These are phyloP conservation scores for Neuroscelio doddi DNA, from an alignment of 2,888 invertebrate genomes.

Conservation along the genomic window DNA sequence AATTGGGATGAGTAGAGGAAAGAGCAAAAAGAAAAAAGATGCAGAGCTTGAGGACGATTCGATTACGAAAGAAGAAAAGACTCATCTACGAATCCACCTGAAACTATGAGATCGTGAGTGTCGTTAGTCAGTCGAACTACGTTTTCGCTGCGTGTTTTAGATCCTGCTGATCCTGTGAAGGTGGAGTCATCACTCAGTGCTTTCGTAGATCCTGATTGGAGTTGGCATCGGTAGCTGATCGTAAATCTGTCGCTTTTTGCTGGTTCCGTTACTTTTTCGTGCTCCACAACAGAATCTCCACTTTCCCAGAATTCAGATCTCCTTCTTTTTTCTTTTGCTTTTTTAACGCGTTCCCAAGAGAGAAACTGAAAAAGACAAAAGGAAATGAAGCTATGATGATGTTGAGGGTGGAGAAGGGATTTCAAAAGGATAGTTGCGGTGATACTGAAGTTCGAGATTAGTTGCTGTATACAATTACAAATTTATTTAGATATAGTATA, in stretches of 20 bases:
- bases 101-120: conserved; percentile 35
- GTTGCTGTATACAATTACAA: too few species aligned
- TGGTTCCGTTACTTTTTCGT: conserved; percentile 52
- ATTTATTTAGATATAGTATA: too few species aligned
- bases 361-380: neutral
- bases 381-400: neutral
- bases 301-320: conserved; percentile 36
- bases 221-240: conserved; percentile 45
- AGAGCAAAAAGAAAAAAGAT: conserved; percentile 2
- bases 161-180: conserved; percentile 5
- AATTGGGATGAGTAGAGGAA: neutral
- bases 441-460: neutral
- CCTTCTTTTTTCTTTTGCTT: conserved; percentile 2
- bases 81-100: conserved; percentile 1
- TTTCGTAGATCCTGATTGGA: conserved; percentile 25
- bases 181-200: conserved; percentile 9
- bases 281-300: conserved; percentile 11
- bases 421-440: neutral
- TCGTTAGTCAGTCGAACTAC: conserved; percentile 30
- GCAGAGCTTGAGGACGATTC: neutral
- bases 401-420: neutral
- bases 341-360: neutral
- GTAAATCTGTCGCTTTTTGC: conserved; percentile 52
- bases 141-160: too few species aligned
- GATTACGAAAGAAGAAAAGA: conserved; percentile 10